Conservation (phyloP, 2,113 vertebrate species). For the Fregata magnificens region DNA sequence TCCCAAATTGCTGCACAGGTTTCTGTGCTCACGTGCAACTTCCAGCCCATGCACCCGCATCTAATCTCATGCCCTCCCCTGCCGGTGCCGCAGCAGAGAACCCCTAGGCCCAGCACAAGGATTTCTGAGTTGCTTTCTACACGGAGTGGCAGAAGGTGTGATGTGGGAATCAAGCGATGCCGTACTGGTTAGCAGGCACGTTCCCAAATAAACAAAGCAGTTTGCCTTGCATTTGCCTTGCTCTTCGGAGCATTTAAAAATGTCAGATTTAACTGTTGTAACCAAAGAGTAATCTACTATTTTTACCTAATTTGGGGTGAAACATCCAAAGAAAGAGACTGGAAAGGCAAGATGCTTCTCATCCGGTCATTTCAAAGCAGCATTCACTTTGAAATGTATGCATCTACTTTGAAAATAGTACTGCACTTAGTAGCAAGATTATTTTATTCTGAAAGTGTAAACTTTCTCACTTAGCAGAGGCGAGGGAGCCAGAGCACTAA, state of each 20-base stretch:
- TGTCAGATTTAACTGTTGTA: too few relatives aligned
- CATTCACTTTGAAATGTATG: neutral
- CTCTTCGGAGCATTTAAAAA: neutral
- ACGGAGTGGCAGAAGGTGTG: neutral
- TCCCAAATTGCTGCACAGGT: neutral
- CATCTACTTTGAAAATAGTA: neutral
- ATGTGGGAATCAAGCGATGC: rapidly evolving
- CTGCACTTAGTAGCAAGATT: neutral
- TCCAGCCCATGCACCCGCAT: rapidly evolving
- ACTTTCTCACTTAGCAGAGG: neutral
- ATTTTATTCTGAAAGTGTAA: neutral
- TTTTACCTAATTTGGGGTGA: neutral
- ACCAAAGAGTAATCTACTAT: neutral
- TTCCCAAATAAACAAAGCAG: too few relatives aligned
- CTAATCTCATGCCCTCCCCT: rapidly evolving
- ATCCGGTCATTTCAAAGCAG: neutral
- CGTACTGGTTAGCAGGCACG: rapidly evolving
- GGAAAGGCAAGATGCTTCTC: neutral
- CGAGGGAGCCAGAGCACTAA: neutral
- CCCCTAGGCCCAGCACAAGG: too few relatives aligned
- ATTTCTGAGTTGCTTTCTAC: too few relatives aligned
- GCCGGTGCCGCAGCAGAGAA: neutral
- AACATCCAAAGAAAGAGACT: neutral
- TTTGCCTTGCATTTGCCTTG: neutral
- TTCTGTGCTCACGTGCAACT: neutral